Evolutionary conservation across 2,797 vertebrate species (phyloP), one percentile per base, ranked within the genome.

Genomic region (Anabacerthia variegaticeps): DNA sequence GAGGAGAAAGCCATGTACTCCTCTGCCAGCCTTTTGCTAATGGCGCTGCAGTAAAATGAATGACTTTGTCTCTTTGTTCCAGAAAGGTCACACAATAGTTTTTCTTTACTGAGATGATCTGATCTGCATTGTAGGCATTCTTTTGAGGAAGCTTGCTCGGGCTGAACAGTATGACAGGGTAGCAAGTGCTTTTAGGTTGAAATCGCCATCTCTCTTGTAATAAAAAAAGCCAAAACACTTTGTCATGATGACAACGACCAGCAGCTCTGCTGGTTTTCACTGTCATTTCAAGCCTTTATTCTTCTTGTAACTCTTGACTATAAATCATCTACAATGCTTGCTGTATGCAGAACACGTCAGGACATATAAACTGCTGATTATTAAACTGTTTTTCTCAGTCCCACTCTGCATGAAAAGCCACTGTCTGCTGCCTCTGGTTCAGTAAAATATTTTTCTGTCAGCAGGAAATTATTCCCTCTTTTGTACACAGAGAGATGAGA

Each of bases 401-500:
- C 23, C 24, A 32, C 87, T 91, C 48, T 54, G 22, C 58, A 56
- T 65, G 56, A 74, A 89, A 74, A n/a, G 52, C 37, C 66, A 55
- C 49, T 91, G 32, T 16, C 67, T 91, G 62, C 32, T 93, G 49
- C 52, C 34, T 93, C 17, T 7, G 2, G 34, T 74, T 82, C 41
- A 82, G 77, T 55, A 67, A 76, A 92, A 93, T 67, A 85, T 85
- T 85, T 37, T 83, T 49, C 54, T 83, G 49, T 91, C 75, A 94
- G 77, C 37, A 74, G 77, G 78, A 93, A 91, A 90, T 91, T 91
- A 85, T 94, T 95, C 26, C 51, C 48, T n/a, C 23, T 90, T 94
- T 88, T 85, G 27, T 85, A 28, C 3, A 58, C 21, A 59, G 39
- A 79, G 80, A 51, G 48, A 92, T 80, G 67, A 80, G 75, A 88